Base-by-base conservation (phyloP, 2,797 vertebrate genomes). In the Acrossocheilus wenchowensis region DNA sequence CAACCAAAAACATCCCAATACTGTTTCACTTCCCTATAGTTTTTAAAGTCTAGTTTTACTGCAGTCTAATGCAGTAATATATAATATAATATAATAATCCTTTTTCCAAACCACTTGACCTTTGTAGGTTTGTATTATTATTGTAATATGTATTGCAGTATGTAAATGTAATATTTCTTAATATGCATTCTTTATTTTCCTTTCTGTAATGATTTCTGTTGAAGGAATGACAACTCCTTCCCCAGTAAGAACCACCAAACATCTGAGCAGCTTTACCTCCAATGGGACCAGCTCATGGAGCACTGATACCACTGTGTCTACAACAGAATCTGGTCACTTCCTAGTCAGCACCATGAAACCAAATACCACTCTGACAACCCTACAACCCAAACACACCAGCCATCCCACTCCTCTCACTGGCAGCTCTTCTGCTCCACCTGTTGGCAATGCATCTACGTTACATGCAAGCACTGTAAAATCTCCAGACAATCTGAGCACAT, bases 391-490 rank as follows among this genome's bases (percentile, higher is more conserved):
- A 19, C 10, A 19, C 81, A 78, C 39, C 78, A 87, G 7, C 17
- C 5, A 34, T 41, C 9, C 4, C 2, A 73, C 57, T 77, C 57
- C 30, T 68, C 30, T 69, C 39, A 73, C 5, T 36, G 7, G 0
- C 57, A 84, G 69, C 62, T 45, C 86, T 54, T 68, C 64, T 45
- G 26, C 78, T 12, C 78, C 85, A 64, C 69, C 83, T 81, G 64
- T 52, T 85, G 83, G 68, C 72, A 74, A 72, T 74, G 45, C 23
- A 57, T 88, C 73, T 14, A 81, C 86, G 66, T 75, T 66, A n/a
- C 83, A 75, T 19, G 21, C 82, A 52, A 43, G 39, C 43, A 17
- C 17, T n/a, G 19, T 41, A 14, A 68, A 68, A 36, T 19, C 34
- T 14, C 43, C 30, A 12, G 14, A 48, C 17, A 23, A 5, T 36